A percentile compares a stretch with the other conserved stretches of the same genome.
phyloP scores from a whole-genome alignment of 2,797 vertebrate species.

The Balearica regulorum region DNA sequence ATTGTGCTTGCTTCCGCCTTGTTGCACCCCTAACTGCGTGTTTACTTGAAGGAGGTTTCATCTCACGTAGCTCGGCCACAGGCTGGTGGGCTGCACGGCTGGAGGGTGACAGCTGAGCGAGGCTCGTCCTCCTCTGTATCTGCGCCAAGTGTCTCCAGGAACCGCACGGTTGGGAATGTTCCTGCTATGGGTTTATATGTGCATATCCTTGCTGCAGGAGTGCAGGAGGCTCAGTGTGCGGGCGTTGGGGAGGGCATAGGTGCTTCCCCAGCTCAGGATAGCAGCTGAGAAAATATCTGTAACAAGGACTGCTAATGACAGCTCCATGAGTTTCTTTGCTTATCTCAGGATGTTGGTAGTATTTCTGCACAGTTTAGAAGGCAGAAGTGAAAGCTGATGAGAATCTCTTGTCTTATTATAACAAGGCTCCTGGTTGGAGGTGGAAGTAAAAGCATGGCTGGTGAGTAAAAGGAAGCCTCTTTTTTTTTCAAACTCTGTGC shows the following conservation, averaged over 20 bases:
- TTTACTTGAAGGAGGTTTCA: neutral
- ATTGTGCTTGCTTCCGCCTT: neutral
- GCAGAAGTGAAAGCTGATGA: conserved; percentile 64
- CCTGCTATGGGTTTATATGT: neutral
- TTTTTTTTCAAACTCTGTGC: conserved; percentile 18
- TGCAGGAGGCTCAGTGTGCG: neutral
- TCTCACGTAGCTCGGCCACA: neutral
- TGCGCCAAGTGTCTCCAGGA: neutral
- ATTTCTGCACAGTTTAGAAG: conserved; percentile 63
- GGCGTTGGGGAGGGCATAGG: neutral
- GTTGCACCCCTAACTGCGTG: neutral
- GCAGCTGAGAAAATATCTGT: neutral
- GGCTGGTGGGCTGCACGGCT: neutral
- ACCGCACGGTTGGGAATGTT: neutral
- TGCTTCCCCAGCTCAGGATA: neutral
- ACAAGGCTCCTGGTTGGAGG: conserved; percentile 53
- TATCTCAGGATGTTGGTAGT: conserved; percentile 39
- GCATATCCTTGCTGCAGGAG: neutral
- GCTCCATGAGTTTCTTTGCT: conserved; percentile 16
- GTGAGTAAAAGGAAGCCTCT: neutral
- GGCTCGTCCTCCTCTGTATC: neutral
- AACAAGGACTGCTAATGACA: neutral
- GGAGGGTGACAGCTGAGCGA: neutral
- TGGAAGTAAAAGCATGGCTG: conserved; percentile 4
- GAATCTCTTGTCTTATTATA: conserved; percentile 61